phyloP scores from a whole-genome alignment of 2,797 vertebrate genomes.

The Coranthus polyacanthus region DNA sequence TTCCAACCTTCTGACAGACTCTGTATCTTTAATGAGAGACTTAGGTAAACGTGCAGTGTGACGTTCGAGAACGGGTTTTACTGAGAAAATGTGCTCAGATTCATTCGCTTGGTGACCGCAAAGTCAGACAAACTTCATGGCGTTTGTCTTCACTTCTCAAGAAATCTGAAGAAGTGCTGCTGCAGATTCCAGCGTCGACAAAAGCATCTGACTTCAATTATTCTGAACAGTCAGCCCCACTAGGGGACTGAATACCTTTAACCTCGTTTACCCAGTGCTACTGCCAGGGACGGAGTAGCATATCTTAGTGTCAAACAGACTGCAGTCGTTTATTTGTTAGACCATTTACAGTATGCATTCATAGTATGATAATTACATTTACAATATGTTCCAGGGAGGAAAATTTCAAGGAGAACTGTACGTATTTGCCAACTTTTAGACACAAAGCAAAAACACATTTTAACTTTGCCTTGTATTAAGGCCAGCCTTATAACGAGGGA shows the following conservation, averaged over 20 bases:
- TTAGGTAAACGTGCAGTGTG: background rate
- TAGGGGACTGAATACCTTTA: background rate
- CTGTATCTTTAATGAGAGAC: too few relatives aligned
- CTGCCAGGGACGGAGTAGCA: background rate
- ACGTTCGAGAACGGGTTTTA: background rate
- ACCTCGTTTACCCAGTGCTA: background rate
- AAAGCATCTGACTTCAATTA: slow-evolving; percentile 33
- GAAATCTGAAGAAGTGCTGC: too few relatives aligned
- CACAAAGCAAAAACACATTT: too few relatives aligned
- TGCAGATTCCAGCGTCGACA: slow-evolving; percentile 2
- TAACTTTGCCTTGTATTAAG: too few relatives aligned
- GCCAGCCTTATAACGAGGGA: too few relatives aligned
- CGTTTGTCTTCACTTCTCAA: background rate
- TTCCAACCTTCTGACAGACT: too few relatives aligned
- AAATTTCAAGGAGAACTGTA: too few relatives aligned
- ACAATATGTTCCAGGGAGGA: too few relatives aligned
- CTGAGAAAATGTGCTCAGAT: background rate
- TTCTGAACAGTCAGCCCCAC: slow-evolving; percentile 4
- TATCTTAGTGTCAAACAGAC: background rate
- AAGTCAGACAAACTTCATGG: background rate
- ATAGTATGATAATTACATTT: too few relatives aligned
- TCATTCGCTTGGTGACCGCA: background rate
- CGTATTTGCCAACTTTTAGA: too few relatives aligned
- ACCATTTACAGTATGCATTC: too few relatives aligned
- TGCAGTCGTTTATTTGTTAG: too few relatives aligned